A percentile compares a stretch with the other conserved stretches of the same genome.
These are phyloP conservation scores for Lordiphosa clarofinis DNA, from an alignment of 1,140 invertebrate species.

Conservation along the genomic window DNA sequence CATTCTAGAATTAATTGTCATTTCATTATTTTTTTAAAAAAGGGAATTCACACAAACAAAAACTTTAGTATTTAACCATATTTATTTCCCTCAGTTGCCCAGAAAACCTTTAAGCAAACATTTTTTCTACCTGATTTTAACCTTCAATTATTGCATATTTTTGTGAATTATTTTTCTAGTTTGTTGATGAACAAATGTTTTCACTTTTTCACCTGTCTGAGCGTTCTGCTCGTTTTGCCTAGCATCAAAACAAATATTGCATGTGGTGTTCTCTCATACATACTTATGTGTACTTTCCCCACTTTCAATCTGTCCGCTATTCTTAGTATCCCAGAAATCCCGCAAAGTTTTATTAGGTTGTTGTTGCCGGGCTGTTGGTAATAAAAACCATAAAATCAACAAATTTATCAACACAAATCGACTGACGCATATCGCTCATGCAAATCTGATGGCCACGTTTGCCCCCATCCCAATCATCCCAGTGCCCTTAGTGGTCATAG, in stretches of 20 bases:
- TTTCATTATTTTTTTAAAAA: no score
- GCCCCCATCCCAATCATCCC: not conserved
- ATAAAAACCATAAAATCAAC: conserved; percentile 67
- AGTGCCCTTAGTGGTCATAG: conserved; percentile 1
- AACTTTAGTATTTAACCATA: no score
- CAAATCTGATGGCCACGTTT: conserved; percentile 36
- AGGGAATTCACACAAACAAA: no score
- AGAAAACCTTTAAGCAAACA: no score
- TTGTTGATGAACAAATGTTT: conserved; percentile 24
- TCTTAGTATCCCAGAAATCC: conserved; percentile 36
- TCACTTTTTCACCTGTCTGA: conserved; percentile 47
- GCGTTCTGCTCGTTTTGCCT: conserved; percentile 33
- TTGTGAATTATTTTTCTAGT: not conserved
- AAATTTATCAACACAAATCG: conserved; percentile 66
- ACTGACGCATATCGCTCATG: conserved; percentile 56
- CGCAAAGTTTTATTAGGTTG: conserved; percentile 31
- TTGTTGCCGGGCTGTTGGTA: conserved; percentile 25
- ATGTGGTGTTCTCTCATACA: conserved; percentile 1
- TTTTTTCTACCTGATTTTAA: no score
- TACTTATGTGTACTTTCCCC: conserved; percentile 2
- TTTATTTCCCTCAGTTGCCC: no score
- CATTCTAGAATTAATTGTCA: no score
- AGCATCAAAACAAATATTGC: conserved; percentile 25
- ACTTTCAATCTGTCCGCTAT: conserved; percentile 32
- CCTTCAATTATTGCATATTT: not conserved